Evolutionary conservation across 2,888 invertebrate genomes (phyloP).

Genomic region (Xiphydria camelus): DNA sequence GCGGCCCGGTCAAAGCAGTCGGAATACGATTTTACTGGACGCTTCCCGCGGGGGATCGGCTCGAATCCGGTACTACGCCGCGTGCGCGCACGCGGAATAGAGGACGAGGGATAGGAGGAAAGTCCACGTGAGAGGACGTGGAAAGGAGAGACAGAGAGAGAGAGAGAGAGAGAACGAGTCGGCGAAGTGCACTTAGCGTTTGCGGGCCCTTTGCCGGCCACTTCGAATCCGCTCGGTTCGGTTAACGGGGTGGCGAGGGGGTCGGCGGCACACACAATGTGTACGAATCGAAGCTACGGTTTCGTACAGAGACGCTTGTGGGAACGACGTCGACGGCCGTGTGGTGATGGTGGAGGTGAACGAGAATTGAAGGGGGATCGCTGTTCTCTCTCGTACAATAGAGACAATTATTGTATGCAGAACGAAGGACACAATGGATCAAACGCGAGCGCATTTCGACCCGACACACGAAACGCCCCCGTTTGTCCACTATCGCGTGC

Average conservation of each 20-base stretch:
- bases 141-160: constrained; percentile 1
- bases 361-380: constrained; percentile 6
- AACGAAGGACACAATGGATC: constrained; percentile 15
- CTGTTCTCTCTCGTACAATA: constrained; percentile 29
- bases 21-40: no score
- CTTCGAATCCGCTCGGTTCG: constrained; percentile 13
- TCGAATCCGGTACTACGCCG: no score
- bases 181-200: constrained; percentile 9
- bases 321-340: constrained; percentile 11
- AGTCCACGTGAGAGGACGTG: neutral
- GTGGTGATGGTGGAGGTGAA: constrained; percentile 6
- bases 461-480: no score
- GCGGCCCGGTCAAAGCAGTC: no score
- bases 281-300: constrained; percentile 3
- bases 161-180: constrained; percentile 3
- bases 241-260: constrained; percentile 1
- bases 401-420: constrained; percentile 38
- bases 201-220: constrained; percentile 14
- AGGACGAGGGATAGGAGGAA: no score
- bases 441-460: neutral
- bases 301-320: no score
- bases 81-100: no score
- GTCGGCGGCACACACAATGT: neutral
- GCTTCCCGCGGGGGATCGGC: no score
- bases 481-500: no score